phyloP scores from a whole-genome alignment of 2,797 vertebrate species.

The Anisognathus igniventris region DNA sequence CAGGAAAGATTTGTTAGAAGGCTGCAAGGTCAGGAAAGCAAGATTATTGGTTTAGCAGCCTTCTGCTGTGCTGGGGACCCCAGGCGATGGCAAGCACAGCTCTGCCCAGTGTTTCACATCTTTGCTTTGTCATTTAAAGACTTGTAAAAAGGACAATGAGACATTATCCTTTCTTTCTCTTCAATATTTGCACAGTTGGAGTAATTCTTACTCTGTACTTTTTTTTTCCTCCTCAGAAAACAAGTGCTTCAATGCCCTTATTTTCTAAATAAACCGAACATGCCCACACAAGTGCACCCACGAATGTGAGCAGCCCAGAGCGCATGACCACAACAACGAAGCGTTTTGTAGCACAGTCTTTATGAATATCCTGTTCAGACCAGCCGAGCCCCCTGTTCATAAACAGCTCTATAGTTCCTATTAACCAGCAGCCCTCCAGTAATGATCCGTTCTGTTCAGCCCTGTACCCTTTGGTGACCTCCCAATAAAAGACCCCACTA shows the following conservation, averaged over 20 bases:
- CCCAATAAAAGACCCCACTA: slow-evolving; percentile 51
- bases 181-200: slow-evolving; percentile 52
- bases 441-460: slow-evolving; percentile 34
- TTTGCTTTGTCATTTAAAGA: slow-evolving; percentile 40
- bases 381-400: slow-evolving; percentile 31
- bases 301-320: slow-evolving; percentile 34
- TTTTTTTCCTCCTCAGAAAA: slow-evolving; percentile 19
- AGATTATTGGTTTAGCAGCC: slow-evolving; percentile 47
- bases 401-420: slow-evolving; percentile 48
- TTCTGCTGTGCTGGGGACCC: slow-evolving; percentile 3
- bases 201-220: slow-evolving; percentile 13
- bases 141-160: slow-evolving; percentile 13
- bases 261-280: slow-evolving; percentile 66
- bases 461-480: slow-evolving; percentile 46
- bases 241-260: slow-evolving; percentile 62
- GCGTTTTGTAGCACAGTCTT: slow-evolving; percentile 16
- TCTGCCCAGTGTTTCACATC: neutral
- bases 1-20: slow-evolving; percentile 43
- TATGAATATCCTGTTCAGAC: slow-evolving; percentile 61
- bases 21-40: slow-evolving; percentile 30
- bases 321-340: slow-evolving; percentile 57
- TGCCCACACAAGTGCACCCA: slow-evolving; percentile 64
- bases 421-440: slow-evolving; percentile 49
- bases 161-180: slow-evolving; percentile 29
- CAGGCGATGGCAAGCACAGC: neutral